Evolutionary conservation across 2,888 invertebrate genomes (phyloP).

Genomic region (Nymphalis c-album): DNA sequence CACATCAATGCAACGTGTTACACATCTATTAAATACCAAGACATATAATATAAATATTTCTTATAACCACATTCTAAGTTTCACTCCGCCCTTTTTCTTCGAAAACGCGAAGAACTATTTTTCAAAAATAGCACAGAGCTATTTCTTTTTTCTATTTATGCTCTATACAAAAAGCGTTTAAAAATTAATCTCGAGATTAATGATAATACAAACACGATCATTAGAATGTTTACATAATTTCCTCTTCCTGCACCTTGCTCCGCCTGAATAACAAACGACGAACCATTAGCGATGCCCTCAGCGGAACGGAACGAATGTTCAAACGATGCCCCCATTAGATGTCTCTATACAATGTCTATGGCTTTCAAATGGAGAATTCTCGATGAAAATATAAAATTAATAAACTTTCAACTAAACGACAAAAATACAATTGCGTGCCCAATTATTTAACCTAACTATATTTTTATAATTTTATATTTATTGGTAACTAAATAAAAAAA

Average conservation of each 20-base stretch:
- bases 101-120: too few species aligned
- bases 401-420: not conserved
- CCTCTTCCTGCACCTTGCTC: constrained; percentile 56
- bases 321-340: constrained; percentile 28
- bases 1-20: too few species aligned
- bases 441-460: not conserved
- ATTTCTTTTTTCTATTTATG: not conserved
- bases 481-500: not conserved
- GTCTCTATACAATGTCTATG: constrained; percentile 27
- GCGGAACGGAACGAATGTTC: constrained; percentile 59
- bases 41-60: too few species aligned
- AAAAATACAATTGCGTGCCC: not conserved
- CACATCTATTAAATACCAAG: too few species aligned
- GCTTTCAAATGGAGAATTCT: constrained; percentile 23
- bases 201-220: constrained; percentile 37
- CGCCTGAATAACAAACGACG: constrained; percentile 57
- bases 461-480: not conserved
- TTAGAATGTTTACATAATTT: constrained; percentile 53
- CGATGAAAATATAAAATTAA: not conserved
- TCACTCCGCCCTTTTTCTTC: too few species aligned
- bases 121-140: not conserved
- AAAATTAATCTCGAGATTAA: not conserved
- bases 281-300: constrained; percentile 49
- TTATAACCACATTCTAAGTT: too few species aligned
- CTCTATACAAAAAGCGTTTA: not conserved